Conservation (phyloP, 2,888 invertebrate genomes). For the Pherbina coryleti region DNA sequence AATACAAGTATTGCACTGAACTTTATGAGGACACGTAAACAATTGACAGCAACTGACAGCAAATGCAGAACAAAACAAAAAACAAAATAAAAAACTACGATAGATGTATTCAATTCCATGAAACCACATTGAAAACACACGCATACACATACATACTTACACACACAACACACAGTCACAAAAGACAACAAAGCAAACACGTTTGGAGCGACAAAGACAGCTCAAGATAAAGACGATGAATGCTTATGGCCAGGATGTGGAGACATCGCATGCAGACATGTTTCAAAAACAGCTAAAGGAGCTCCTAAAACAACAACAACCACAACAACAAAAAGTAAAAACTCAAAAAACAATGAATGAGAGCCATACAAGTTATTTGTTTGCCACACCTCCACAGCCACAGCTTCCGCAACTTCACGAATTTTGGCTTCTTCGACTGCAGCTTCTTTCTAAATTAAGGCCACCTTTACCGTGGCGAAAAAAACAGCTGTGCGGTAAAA, state of each 20-base stretch:
- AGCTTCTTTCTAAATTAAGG: background rate
- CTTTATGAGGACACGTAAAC: background rate
- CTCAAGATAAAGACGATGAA: background rate
- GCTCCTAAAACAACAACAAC: background rate
- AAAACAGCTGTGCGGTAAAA: background rate
- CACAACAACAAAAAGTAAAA: background rate
- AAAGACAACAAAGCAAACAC: background rate
- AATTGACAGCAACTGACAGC: background rate
- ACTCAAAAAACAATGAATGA: slow-evolving; percentile 19
- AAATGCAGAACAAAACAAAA: background rate
- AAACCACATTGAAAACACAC: background rate
- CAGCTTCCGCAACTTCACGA: background rate
- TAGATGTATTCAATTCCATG: background rate
- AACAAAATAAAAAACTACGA: background rate
- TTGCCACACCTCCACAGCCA: background rate
- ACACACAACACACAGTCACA: no score
- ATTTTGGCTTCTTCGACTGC: background rate
- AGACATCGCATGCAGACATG: no score
- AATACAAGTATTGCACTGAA: background rate
- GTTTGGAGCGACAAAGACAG: background rate
- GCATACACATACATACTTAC: no score
- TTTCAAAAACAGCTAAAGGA: no score
- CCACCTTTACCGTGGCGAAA: no score
- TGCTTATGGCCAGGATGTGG: background rate
- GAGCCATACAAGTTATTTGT: background rate